Evolutionary conservation across 2,888 invertebrate species (phyloP), one percentile per base, ranked within the genome.

Genomic region (Erebia ligea): DNA sequence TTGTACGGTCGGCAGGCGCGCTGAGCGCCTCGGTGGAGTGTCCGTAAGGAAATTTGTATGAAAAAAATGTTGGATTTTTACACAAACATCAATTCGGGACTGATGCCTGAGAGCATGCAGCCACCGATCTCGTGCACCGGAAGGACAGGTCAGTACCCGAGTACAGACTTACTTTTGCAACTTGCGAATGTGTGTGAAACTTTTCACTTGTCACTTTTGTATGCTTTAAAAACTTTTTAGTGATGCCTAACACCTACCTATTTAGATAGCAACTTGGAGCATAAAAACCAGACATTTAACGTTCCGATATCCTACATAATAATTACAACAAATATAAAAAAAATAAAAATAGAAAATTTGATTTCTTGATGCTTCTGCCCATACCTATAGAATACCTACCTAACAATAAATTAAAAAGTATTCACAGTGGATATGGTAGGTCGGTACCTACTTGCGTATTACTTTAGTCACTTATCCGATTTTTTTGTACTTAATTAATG

Each of bases 1-100:
- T 82, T 89, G 85, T 85, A 79, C 78, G 79, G 73, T 78, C 74
- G 83, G 76, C 81, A 78, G 81, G 78, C 85, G 86, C 82, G 80
- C 78, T 78, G 83, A 81, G 78, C 80, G 78, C 73, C 78, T 74
- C 76, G 74, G 73, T 68, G 75, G 57, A 62, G 80, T 75, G 78
- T 80, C 79, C 78, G 74, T 76, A 76, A 81, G 81, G 74, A 63
- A 77, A 77, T 81, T 40, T 84, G 70, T 75, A 83, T 84, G 80
- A 83, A 81, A 82, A 94, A 89, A 83, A 96, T 96, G 96, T 94
- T 96, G 91, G 96, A 96, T 86, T 96, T 96, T 88, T 96, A 95
- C 85, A 95, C 95, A 70, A 95, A 95, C 82, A 90, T 95, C 76
- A 95, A 94, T 79, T 83, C 94, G 74, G 94, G 93, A 87, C 93